These are phyloP conservation scores for Pseudopleuronectes americanus DNA, from an alignment of 2,797 vertebrate genomes.

Conservation along the genomic window DNA sequence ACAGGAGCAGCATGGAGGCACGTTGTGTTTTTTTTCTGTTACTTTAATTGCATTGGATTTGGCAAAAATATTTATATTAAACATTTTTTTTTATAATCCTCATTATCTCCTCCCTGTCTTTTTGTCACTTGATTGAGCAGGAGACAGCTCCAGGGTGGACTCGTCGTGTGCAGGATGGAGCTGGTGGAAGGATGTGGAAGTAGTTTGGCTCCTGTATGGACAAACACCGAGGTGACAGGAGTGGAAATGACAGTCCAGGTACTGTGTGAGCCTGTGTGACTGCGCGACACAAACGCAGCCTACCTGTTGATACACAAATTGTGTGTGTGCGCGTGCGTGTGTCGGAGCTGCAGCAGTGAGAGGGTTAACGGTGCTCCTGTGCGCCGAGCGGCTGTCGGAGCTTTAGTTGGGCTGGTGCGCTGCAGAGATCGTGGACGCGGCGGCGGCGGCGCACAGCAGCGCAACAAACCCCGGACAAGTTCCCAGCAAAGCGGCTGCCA, in stretches of 20 bases:
- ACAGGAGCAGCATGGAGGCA: too few relatives aligned
- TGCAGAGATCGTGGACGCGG: constrained; percentile 69
- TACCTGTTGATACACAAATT: background rate
- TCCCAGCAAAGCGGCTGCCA: constrained; percentile 45
- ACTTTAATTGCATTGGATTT: too few relatives aligned
- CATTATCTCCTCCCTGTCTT: background rate
- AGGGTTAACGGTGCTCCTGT: constrained; percentile 71
- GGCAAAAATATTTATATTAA: too few relatives aligned
- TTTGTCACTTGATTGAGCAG: background rate
- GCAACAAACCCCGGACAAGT: constrained; percentile 65
- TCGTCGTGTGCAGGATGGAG: background rate
- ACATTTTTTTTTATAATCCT: too few relatives aligned
- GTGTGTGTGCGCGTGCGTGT: background rate
- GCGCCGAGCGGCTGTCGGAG: constrained; percentile 63
- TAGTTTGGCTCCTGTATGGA: background rate
- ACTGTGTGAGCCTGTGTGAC: constrained; percentile 1
- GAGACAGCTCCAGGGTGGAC: background rate
- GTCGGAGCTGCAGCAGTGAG: constrained; percentile 34
- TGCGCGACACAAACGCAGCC: background rate
- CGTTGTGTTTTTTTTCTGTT: too few relatives aligned
- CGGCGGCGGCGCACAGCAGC: constrained; percentile 56
- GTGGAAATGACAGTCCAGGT: background rate
- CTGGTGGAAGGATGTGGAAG: background rate
- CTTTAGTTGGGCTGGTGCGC: constrained; percentile 66
- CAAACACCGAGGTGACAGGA: constrained; percentile 11